phyloP scores from a whole-genome alignment of 2,888 invertebrate genomes.

The Sinohyriopsis cumingii region DNA sequence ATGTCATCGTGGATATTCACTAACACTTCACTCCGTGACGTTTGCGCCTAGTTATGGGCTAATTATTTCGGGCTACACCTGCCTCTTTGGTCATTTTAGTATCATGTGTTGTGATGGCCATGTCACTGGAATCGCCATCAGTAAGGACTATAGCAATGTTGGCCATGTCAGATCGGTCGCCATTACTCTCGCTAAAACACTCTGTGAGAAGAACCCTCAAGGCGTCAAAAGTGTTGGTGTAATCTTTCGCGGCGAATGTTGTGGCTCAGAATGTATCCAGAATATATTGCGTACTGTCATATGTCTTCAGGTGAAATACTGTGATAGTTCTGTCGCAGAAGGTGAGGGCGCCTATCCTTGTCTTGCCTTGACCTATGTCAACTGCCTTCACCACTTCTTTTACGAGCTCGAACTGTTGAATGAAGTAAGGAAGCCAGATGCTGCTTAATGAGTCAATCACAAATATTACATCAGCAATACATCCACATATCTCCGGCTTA shows the following conservation, averaged over 20 bases:
- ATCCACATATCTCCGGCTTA: too few relatives aligned
- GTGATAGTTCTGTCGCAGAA: constrained; percentile 24
- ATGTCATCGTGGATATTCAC: too few relatives aligned
- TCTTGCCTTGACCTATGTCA: constrained; percentile 29
- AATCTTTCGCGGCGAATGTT: constrained; percentile 15
- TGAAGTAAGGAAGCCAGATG: constrained; percentile 50
- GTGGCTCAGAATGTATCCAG: constrained; percentile 29
- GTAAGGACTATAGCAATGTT: too few relatives aligned
- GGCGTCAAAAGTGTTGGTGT: constrained; percentile 33
- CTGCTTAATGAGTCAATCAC: constrained; percentile 43
- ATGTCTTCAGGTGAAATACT: constrained; percentile 35
- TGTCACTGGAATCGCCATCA: too few relatives aligned
- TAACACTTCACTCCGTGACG: too few relatives aligned
- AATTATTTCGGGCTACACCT: too few relatives aligned
- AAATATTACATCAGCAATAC: constrained; percentile 32
- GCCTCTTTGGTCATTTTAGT: too few relatives aligned
- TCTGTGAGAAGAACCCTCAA: constrained; percentile 19
- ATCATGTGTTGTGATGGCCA: too few relatives aligned
- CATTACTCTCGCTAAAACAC: too few relatives aligned
- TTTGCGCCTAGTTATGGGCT: too few relatives aligned
- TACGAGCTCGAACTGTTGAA: constrained; percentile 35
- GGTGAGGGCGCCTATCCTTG: constrained; percentile 32
- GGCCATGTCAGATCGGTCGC: too few relatives aligned
- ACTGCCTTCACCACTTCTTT: constrained; percentile 27
- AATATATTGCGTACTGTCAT: constrained; percentile 17